A percentile compares a stretch with the other conserved stretches of the same genome.
Evolutionary conservation across 53 echinoderm and acorn worm species (phyloP).

Genomic region (Astropecten irregularis): DNA sequence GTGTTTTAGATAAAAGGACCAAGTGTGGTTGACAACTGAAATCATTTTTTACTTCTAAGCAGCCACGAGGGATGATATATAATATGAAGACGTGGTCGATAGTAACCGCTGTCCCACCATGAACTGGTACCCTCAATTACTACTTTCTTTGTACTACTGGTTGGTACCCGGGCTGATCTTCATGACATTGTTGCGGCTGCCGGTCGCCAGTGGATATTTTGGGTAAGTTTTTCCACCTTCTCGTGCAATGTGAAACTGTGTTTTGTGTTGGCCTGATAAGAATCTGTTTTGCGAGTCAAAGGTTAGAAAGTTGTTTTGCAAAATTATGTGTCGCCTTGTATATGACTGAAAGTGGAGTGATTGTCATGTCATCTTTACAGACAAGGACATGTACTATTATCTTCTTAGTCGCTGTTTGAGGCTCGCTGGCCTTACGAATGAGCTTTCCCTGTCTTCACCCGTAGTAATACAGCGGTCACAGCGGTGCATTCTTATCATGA

Average conservation of each 20-base stretch:
- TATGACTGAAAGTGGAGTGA: too few species aligned
- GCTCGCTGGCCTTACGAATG: too few species aligned
- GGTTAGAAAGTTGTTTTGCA: too few species aligned
- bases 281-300: too few species aligned
- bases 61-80: conserved; percentile 11
- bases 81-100: conserved; percentile 32
- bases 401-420: too few species aligned
- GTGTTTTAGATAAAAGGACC: neutral
- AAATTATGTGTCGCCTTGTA: too few species aligned
- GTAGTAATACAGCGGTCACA: too few species aligned
- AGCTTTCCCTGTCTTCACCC: too few species aligned
- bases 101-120: conserved; percentile 29
- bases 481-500: too few species aligned
- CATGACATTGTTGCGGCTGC: conserved; percentile 44
- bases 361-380: too few species aligned
- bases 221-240: conserved; percentile 44
- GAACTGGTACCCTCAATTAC: conserved; percentile 34
- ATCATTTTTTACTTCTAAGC: neutral
- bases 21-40: neutral
- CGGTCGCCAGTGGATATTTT: conserved; percentile 45
- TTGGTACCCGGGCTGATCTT: conserved; percentile 35
- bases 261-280: too few species aligned
- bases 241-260: neutral
- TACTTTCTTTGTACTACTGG: conserved; percentile 40
- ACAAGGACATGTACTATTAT: too few species aligned